Evolutionary conservation across 2,113 vertebrate species (phyloP), one percentile per base, ranked within the genome.

Genomic region (Chaenogobius annularis): DNA sequence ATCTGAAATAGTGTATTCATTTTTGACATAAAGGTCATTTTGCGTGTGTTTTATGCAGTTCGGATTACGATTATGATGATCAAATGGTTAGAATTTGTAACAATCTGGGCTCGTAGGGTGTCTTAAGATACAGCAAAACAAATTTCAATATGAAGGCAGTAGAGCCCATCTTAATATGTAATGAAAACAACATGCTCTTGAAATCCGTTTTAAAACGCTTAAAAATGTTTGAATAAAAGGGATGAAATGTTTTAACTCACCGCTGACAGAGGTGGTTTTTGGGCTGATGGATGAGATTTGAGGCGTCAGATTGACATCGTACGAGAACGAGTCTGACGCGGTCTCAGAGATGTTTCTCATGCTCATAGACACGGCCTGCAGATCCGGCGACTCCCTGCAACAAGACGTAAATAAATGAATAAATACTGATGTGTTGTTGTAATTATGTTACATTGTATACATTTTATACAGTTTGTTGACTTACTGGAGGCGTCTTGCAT

Each of bases 401-500:
- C 2, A 43, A 46, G 2, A 12, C 44, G n/a, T 1, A 4, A n/a
- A 66, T 8, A 31, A 40, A 40, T 40, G 37, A 40, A 52, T 2
- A 55, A 20, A 55, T 55, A 9, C 20, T 22, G 20, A 1, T n/a
- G 9, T 55, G 8, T 40, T 40, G 26, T 31, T 31, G 26, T 2
- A 31, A 31, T 31, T 31, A 31, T 31, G 26, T 2, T 6, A 15
- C 1, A 26, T 15, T n/a, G 1, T 19, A 52, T 19, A 52, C 4
- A 52, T 19, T 15, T 1, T 46, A 17, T 20, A 17, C 1, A 15
- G 40, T 40, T 15, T 35, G 10, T 3, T 22, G 11, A 73, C 94
- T 93, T 89, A 95, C 95, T 48, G 90, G 84, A 23, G 93, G 92
- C 13, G 93, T 95, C 70, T 78, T 91, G 88, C 95, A 96, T 43